A percentile compares a stretch with the other conserved stretches of the same genome.
phyloP scores from a whole-genome alignment of 2,113 vertebrate species.

The Eubucco bourcierii region DNA sequence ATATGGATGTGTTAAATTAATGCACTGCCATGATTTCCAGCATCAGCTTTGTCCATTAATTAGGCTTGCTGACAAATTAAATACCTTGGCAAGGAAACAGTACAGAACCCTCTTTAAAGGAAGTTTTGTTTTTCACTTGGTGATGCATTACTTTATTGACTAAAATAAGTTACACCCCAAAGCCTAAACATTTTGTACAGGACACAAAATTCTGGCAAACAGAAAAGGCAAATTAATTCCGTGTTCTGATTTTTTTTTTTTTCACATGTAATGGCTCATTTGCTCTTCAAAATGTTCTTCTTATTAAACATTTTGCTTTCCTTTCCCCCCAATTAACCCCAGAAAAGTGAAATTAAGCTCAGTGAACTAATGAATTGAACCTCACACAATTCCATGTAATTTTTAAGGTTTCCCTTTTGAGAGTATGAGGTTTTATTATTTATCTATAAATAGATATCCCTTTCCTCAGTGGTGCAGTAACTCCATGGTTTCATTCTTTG shows the following conservation, averaged over 20 bases:
- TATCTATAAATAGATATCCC: background rate
- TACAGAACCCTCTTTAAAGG: background rate
- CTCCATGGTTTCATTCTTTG: background rate
- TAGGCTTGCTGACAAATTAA: constrained; percentile 70
- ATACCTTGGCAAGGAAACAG: constrained; percentile 48
- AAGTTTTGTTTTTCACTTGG: constrained; percentile 24
- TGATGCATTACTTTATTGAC: constrained; percentile 62
- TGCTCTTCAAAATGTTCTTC: constrained; percentile 6
- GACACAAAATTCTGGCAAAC: constrained; percentile 3
- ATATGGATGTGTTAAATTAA: constrained; percentile 68
- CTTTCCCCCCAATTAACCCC: background rate
- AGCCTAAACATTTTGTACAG: background rate
- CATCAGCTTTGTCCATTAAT: constrained; percentile 70
- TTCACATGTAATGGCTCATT: background rate
- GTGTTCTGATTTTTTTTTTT: constrained; percentile 2
- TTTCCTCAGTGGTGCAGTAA: background rate
- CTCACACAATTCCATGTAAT: background rate
- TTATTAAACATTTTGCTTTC: background rate
- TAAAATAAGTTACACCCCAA: constrained; percentile 7
- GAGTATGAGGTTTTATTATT: background rate
- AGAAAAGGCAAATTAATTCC: constrained; percentile 31
- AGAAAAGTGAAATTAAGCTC: background rate
- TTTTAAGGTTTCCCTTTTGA: background rate
- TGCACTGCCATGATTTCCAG: constrained; percentile 53
- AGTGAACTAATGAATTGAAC: background rate